Conservation (phyloP, 2,888 invertebrate species). For the Leucophora obtusa region DNA sequence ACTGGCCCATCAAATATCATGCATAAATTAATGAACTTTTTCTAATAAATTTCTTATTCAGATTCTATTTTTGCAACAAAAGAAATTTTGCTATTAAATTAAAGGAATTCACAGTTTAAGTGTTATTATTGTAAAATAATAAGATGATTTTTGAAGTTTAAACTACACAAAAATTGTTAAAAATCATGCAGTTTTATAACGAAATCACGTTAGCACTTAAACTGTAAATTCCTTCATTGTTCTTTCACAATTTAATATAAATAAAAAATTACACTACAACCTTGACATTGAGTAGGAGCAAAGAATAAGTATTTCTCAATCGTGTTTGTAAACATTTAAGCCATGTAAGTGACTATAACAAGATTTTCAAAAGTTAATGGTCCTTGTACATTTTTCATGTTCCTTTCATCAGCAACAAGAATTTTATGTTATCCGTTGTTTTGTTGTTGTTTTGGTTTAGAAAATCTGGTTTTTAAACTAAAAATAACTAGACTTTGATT, state of each 20-base stretch:
- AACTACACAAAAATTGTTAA: too few relatives aligned
- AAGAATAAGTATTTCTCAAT: neutral
- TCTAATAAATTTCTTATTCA: too few relatives aligned
- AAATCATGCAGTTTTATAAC: too few relatives aligned
- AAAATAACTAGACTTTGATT: neutral
- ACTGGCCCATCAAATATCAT: too few relatives aligned
- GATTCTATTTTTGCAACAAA: neutral
- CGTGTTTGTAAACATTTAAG: neutral
- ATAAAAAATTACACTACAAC: slow-evolving; percentile 1
- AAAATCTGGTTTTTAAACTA: slow-evolving; percentile 27
- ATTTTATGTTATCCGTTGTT: neutral
- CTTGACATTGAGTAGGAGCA: neutral
- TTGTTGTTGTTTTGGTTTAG: neutral
- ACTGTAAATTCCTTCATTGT: too few relatives aligned
- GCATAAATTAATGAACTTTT: too few relatives aligned
- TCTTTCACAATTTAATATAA: too few relatives aligned
- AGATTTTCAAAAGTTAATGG: neutral
- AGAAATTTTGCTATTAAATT: neutral
- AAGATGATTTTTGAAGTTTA: too few relatives aligned
- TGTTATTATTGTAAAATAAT: neutral
- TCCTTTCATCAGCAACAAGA: neutral
- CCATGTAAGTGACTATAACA: neutral
- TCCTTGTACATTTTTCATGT: neutral
- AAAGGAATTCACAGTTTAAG: too few relatives aligned
- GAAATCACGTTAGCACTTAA: too few relatives aligned